Base-by-base conservation (phyloP, 2,888 invertebrate species). In the Penaeus monodon region DNA sequence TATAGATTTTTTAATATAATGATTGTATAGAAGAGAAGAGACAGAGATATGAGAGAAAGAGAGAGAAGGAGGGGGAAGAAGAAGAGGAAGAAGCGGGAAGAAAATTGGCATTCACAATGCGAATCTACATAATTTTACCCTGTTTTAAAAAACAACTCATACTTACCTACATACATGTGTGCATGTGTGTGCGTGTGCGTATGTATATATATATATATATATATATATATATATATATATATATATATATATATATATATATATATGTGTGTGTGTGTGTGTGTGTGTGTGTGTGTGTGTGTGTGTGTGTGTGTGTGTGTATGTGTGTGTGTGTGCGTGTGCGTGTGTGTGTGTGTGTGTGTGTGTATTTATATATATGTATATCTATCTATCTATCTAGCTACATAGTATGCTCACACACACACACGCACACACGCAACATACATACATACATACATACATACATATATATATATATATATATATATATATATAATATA, bases 401-500 rank as follows among this genome's bases (percentile, higher is more conserved):
- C n/a, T n/a, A n/a, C n/a, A n/a, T n/a, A n/a, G n/a, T n/a, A n/a
- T n/a, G 68, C 12, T 8, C 12, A 68, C 4, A 68, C 68, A 68
- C 68, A 68, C 68, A 68, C 68, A 68, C 68, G 12, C 4, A 68
- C 68, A 68, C 68, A 68, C 68, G 12, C n/a, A n/a, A n/a, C n/a
- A n/a, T n/a, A n/a, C n/a, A n/a, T 33, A 33, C 3, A 33, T 33
- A 33, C 3, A 33, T 33, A 33, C 3, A 33, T 33, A 33, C 3
- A 33, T 33, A 33, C 33, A 33, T 33, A 3, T 3, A 33, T 33
- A 33, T 2, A 38, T 2, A 66, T 2, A 66, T 2, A 66, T 2
- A 66, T 2, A 66, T 2, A 66, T n/a, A n/a, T n/a, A n/a, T n/a
- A n/a, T n/a, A n/a, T n/a, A n/a, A n/a, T n/a, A n/a, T n/a, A n/a